Percentiles rank a stretch among this genome's conserved stretches.
phyloP scores from a whole-genome alignment of 2,888 invertebrate species.

The Troides aeacus region DNA sequence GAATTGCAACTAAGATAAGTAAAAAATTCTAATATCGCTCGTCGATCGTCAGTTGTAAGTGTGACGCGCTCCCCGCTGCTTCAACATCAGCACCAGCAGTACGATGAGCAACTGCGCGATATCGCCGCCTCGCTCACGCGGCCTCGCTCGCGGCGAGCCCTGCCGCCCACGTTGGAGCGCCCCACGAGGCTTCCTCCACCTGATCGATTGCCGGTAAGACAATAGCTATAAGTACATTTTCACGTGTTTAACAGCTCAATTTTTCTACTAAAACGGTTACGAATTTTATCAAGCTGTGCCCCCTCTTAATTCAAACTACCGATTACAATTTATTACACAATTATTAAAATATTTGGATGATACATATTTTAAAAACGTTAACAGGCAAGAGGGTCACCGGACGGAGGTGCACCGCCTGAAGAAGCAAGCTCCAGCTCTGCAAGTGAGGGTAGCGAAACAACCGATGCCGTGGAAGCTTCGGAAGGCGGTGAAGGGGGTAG shows the following conservation, averaged over 20 bases:
- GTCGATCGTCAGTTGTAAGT: slow-evolving; percentile 36
- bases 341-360: too few relatives aligned
- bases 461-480: slow-evolving; percentile 90
- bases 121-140: slow-evolving; percentile 90
- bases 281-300: too few relatives aligned
- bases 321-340: too few relatives aligned
- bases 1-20: too few relatives aligned
- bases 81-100: slow-evolving; percentile 73
- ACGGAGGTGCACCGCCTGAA: slow-evolving; percentile 85
- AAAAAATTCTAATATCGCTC: too few relatives aligned
- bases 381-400: slow-evolving; percentile 88
- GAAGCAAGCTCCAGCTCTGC: slow-evolving; percentile 81
- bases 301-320: too few relatives aligned
- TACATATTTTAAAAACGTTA: not conserved
- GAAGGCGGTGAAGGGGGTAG: slow-evolving; percentile 78
- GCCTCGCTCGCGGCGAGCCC: slow-evolving; percentile 80
- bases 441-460: slow-evolving; percentile 86
- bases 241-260: too few relatives aligned
- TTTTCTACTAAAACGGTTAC: too few relatives aligned
- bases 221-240: too few relatives aligned
- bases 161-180: slow-evolving; percentile 78
- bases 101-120: slow-evolving; percentile 88
- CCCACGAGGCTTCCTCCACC: slow-evolving; percentile 76
- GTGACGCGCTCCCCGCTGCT: slow-evolving; percentile 65
- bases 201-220: slow-evolving; percentile 62